Conservation (phyloP, 2,797 vertebrate species). For the Crocodylus rhombifer region DNA sequence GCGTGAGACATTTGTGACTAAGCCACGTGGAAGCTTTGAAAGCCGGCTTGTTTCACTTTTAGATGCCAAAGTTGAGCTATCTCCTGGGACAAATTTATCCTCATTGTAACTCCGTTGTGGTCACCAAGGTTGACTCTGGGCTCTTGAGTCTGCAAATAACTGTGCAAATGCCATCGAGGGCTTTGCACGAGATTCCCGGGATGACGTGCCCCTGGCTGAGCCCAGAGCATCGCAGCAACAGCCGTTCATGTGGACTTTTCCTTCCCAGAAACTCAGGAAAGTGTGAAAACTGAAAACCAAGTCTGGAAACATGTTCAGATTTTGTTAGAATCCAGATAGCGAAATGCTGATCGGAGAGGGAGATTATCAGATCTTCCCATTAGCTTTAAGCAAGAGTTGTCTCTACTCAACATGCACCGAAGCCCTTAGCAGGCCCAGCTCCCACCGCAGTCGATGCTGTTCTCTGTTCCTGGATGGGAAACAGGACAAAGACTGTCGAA, state of each 20-base stretch:
- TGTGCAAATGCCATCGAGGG: neutral
- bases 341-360: neutral
- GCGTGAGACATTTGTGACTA: neutral
- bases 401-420: neutral
- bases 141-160: accelerated
- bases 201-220: accelerated
- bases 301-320: accelerated
- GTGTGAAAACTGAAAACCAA: neutral
- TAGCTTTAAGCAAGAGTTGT: neutral
- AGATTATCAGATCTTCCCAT: neutral
- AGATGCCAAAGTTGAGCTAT: neutral
- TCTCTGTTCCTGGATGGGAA: constrained; percentile 29
- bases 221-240: neutral
- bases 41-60: neutral
- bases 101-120: neutral
- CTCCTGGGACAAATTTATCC: neutral
- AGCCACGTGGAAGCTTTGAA: neutral
- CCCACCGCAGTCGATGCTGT: neutral
- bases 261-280: neutral
- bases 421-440: neutral
- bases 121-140: neutral
- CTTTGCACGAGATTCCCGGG: neutral
- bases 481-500: neutral
- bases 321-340: neutral
- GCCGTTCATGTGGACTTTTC: accelerated